Evolutionary conservation across 2,113 vertebrate genomes (phyloP).

Genomic region (Alces alces): DNA sequence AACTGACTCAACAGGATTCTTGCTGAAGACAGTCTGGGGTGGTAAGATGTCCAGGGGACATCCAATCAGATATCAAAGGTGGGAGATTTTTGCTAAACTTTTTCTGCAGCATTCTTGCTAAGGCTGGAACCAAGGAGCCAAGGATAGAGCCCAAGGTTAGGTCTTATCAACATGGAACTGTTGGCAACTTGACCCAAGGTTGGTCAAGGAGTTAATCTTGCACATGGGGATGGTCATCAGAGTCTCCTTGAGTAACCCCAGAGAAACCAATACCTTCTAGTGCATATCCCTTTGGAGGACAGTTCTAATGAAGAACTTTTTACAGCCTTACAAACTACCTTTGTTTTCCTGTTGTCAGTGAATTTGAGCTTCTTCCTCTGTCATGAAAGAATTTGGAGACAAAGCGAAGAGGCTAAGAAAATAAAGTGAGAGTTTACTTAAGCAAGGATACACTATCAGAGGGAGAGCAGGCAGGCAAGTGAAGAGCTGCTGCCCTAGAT

Average conservation of each 20-base stretch:
- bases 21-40: neutral
- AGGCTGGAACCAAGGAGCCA: neutral
- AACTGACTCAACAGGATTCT: neutral
- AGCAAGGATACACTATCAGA: neutral
- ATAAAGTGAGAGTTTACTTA: neutral
- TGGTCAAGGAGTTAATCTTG: neutral
- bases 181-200: neutral
- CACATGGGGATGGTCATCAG: too few relatives aligned
- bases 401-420: neutral
- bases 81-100: neutral
- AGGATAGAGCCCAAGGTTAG: neutral
- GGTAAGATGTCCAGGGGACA: neutral
- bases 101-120: neutral
- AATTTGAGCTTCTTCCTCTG: neutral
- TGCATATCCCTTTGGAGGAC: neutral
- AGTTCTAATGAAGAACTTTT: neutral
- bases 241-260: neutral
- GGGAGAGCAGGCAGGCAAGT: neutral
- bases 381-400: neutral
- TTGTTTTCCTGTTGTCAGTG: neutral
- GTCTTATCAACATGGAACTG: neutral
- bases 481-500: neutral
- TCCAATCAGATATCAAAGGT: neutral
- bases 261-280: fast-evolving
- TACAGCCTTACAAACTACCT: neutral